Conservation (phyloP, 1,140 invertebrate species). For the Aphidius ervi region DNA sequence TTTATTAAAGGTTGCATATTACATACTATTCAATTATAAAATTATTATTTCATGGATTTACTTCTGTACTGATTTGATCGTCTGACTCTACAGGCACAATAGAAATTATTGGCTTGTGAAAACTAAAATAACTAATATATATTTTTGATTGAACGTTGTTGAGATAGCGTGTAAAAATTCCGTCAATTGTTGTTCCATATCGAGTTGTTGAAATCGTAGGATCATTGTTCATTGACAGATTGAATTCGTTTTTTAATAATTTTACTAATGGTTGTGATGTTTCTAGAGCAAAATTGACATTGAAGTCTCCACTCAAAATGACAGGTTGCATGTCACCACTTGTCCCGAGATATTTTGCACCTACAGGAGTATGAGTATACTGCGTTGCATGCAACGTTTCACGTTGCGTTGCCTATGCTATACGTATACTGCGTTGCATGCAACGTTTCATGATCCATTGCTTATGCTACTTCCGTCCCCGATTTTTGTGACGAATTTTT, state of each 20-base stretch:
- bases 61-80: no score
- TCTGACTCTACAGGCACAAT: background rate
- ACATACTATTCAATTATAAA: no score
- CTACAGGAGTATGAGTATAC: background rate
- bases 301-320: constrained; percentile 16
- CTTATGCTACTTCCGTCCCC: no score
- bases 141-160: constrained; percentile 1
- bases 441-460: no score
- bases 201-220: constrained; percentile 1
- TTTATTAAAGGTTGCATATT: no score
- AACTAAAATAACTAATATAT: constrained; percentile 9
- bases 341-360: background rate
- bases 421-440: no score
- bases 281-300: constrained; percentile 8
- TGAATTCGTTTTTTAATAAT: background rate
- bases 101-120: constrained; percentile 19
- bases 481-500: no score
- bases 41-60: no score
- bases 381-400: no score
- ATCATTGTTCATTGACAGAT: constrained; percentile 3
- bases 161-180: constrained; percentile 4
- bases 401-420: no score
- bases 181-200: constrained; percentile 6
- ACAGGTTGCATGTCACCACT: background rate
- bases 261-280: constrained; percentile 5